A percentile compares a stretch with the other conserved stretches of the same genome.
phyloP scores from a whole-genome alignment of 2,888 invertebrate genomes.

The Scaptodrosophila latifasciaeformis region DNA sequence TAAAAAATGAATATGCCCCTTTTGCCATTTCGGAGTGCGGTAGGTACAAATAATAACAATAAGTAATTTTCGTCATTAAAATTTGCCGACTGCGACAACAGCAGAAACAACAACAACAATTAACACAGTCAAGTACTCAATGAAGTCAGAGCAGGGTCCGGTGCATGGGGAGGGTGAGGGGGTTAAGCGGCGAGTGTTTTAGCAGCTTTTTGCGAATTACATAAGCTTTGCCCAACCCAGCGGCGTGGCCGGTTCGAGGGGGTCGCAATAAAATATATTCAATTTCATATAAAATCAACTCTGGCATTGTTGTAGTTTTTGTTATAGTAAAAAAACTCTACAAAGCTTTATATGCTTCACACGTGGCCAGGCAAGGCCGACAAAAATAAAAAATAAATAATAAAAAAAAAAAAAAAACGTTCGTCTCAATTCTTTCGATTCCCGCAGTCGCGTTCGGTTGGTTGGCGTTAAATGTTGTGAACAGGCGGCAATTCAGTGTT shows the following conservation, averaged over 20 bases:
- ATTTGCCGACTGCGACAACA: constrained; percentile 9
- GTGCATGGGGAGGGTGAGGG: constrained; percentile 1
- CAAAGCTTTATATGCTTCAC: constrained; percentile 42
- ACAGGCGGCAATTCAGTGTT: background rate
- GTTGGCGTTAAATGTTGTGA: constrained; percentile 56
- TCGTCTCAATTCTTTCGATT: constrained; percentile 13
- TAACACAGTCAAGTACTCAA: background rate
- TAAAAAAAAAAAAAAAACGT: too few species aligned
- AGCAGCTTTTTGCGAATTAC: background rate
- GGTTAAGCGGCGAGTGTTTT: background rate
- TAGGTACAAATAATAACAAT: constrained; percentile 17
- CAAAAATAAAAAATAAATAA: too few species aligned
- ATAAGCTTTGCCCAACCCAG: too few species aligned
- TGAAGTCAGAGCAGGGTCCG: too few species aligned
- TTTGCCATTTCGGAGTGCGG: too few species aligned
- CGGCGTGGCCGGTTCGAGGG: too few species aligned
- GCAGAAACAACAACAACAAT: constrained; percentile 33
- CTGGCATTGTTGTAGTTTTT: too few species aligned
- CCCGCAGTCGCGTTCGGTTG: constrained; percentile 12
- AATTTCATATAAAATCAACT: too few species aligned
- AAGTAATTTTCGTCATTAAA: constrained; percentile 40
- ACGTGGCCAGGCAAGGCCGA: constrained; percentile 37
- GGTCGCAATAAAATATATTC: too few species aligned
- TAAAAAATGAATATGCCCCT: too few species aligned
- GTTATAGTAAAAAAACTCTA: too few species aligned